Evolutionary conservation across 2,888 invertebrate species (phyloP).

Genomic region (Glomeris marginata): DNA sequence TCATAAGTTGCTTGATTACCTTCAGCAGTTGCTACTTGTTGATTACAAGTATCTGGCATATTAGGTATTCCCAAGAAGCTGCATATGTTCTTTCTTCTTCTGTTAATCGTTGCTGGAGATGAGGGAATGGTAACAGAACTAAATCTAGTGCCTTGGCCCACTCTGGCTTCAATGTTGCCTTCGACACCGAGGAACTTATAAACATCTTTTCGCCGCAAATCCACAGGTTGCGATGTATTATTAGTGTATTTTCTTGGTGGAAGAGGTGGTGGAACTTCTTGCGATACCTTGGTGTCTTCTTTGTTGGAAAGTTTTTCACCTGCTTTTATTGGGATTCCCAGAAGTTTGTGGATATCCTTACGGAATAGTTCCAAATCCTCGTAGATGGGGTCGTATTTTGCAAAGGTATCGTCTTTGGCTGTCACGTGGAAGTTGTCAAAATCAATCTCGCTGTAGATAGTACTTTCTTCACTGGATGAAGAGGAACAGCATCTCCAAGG

Average conservation of each 20-base stretch:
- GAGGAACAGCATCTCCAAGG: background rate
- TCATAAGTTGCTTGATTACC: no score
- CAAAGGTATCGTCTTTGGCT: background rate
- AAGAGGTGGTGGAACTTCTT: conserved; percentile 12
- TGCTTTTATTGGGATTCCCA: conserved; percentile 8
- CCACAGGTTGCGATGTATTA: background rate
- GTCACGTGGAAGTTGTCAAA: background rate
- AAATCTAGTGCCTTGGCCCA: no score
- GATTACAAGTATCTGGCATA: background rate
- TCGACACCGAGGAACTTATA: conserved; percentile 11
- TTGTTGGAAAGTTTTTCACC: background rate
- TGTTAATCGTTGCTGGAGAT: no score
- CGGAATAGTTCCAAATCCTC: conserved; percentile 14
- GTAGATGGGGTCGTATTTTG: conserved; percentile 10
- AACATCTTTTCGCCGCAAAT: conserved; percentile 6
- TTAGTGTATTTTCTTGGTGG: conserved; percentile 9
- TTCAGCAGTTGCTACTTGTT: no score
- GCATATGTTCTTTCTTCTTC: conserved; percentile 6
- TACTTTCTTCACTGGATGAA: conserved; percentile 2
- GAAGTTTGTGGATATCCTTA: conserved; percentile 14
- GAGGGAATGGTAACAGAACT: no score
- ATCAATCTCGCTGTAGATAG: conserved; percentile 10
- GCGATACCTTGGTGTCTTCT: background rate
- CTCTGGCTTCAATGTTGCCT: background rate
- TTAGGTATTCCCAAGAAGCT: conserved; percentile 9